A percentile compares a stretch with the other conserved stretches of the same genome.
These are phyloP conservation scores for Thalassarche chlororhynchos DNA, from an alignment of 2,113 vertebrate genomes.

Conservation along the genomic window DNA sequence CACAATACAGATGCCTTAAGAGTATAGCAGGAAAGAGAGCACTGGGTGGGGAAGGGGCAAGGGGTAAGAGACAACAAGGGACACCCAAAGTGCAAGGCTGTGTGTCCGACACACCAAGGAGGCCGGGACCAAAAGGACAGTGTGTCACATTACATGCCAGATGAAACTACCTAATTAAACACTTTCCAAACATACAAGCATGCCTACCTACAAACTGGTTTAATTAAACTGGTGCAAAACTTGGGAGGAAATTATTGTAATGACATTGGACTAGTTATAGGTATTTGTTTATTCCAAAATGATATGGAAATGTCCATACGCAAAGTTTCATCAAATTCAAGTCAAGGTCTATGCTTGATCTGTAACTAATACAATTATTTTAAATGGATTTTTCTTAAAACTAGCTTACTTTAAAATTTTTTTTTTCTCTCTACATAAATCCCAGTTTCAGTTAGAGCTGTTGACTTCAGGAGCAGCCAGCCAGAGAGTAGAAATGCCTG, in stretches of 20 bases:
- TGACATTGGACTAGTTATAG: background rate
- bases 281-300: background rate
- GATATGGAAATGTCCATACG: background rate
- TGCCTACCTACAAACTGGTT: background rate
- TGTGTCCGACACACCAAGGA: background rate
- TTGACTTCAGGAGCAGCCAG: background rate
- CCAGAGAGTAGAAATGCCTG: background rate
- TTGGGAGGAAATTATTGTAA: background rate
- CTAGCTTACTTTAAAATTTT: background rate
- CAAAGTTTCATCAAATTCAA: background rate
- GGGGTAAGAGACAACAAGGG: background rate
- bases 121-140: background rate
- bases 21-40: background rate
- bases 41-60: background rate
- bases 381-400: background rate
- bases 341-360: background rate
- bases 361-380: background rate
- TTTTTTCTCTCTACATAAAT: background rate
- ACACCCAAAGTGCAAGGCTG: background rate
- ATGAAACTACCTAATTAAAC: background rate
- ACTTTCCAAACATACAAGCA: background rate
- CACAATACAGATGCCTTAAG: background rate
- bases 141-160: background rate
- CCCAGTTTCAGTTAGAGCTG: background rate
- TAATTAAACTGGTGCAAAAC: background rate